Percentiles rank a stretch among this genome's conserved stretches.
Evolutionary conservation across 37 sponge, comb jelly and placozoan species (phyloP).

Genomic region (Agelas oroides): DNA sequence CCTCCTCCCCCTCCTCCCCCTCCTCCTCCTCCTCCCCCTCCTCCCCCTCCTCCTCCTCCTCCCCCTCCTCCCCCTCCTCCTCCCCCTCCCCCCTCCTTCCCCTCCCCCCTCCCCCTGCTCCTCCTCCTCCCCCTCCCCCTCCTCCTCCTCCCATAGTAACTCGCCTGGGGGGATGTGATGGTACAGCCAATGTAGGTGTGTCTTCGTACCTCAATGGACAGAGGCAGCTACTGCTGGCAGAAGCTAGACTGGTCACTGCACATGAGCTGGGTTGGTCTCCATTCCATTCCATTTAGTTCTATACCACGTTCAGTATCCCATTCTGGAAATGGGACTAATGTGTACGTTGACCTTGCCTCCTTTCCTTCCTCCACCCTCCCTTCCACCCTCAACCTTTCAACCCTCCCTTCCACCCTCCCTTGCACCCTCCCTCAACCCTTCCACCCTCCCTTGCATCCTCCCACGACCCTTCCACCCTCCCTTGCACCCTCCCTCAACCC

Average conservation of each 20-base stretch:
- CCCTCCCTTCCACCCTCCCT: neutral
- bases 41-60: neutral
- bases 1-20: neutral
- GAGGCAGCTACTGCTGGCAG: slow-evolving; percentile 25
- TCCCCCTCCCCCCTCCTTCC: neutral
- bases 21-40: neutral
- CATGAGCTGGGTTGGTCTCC: slow-evolving; percentile 40
- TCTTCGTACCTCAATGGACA: neutral
- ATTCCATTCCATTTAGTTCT: neutral
- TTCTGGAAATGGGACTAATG: too few relatives aligned
- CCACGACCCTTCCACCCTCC: neutral
- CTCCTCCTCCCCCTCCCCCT: neutral
- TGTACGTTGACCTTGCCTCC: too few relatives aligned
- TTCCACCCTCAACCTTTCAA: neutral
- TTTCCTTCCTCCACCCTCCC: neutral
- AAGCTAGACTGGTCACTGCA: slow-evolving; percentile 35
- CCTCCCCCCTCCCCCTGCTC: neutral
- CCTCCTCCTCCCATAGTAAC: too few relatives aligned
- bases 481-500: neutral
- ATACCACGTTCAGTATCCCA: too few relatives aligned
- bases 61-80: neutral
- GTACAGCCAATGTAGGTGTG: slow-evolving; percentile 52
- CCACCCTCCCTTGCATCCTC: neutral
- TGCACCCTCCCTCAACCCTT: neutral
- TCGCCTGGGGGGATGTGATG: neutral